These are phyloP conservation scores for Bombus soroeensis DNA, from an alignment of 1,140 invertebrate species.

Conservation along the genomic window DNA sequence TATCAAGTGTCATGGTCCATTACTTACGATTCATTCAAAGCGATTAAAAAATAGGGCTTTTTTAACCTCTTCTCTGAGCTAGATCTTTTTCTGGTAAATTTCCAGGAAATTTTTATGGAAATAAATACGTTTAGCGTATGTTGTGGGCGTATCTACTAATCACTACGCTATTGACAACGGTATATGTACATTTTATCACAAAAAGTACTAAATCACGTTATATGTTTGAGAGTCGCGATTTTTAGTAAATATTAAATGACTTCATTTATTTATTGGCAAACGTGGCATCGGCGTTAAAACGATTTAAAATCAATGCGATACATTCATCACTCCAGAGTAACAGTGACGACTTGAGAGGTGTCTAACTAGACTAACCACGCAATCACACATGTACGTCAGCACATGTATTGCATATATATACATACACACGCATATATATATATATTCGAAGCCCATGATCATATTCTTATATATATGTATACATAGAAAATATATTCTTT, in stretches of 20 bases:
- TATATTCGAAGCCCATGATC: background rate
- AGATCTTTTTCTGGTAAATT: background rate
- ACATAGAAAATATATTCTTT: background rate
- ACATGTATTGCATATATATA: background rate
- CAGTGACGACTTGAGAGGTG: conserved; percentile 29
- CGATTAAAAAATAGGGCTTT: background rate
- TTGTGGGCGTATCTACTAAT: conserved; percentile 46
- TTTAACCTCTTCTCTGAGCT: background rate
- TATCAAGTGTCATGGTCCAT: conserved; percentile 29
- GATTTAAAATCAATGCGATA: conserved; percentile 22
- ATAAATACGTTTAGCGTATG: background rate
- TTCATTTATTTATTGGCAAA: background rate
- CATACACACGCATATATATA: background rate
- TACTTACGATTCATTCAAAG: conserved; percentile 4
- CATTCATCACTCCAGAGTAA: conserved; percentile 24
- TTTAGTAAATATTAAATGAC: background rate
- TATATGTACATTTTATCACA: conserved; percentile 20
- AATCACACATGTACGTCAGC: background rate
- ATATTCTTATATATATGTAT: background rate
- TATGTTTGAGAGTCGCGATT: background rate
- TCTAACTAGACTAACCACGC: background rate
- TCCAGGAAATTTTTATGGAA: conserved; percentile 4
- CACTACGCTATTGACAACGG: conserved; percentile 29
- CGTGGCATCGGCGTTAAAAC: conserved; percentile 6
- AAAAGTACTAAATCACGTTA: background rate